These are phyloP conservation scores for Mechanitis messenoides DNA, from an alignment of 2,888 invertebrate species.

Conservation along the genomic window DNA sequence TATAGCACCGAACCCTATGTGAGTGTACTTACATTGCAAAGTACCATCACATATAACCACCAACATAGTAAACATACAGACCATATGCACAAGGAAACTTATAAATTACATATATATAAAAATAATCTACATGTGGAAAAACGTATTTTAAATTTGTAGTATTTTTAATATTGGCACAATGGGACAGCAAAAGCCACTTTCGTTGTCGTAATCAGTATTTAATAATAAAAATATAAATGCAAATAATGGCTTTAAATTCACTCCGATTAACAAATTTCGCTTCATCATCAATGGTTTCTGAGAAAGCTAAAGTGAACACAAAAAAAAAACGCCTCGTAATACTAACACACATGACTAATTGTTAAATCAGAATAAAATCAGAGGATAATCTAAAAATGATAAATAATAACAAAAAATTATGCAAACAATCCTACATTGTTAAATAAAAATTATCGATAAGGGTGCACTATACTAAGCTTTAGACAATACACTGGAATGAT, in stretches of 20 bases:
- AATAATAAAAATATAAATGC: conserved; percentile 69
- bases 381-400: conserved; percentile 51
- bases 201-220: conserved; percentile 47
- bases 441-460: conserved; percentile 51
- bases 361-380: conserved; percentile 34
- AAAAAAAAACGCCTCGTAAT: conserved; percentile 12
- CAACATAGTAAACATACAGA: conserved; percentile 36
- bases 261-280: conserved; percentile 45
- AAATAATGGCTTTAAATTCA: conserved; percentile 68
- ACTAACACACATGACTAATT: conserved; percentile 35
- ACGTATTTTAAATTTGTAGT: conserved; percentile 25
- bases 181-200: conserved; percentile 47
- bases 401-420: conserved; percentile 62
- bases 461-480: conserved; percentile 70
- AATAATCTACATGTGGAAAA: conserved; percentile 31
- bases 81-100: conserved; percentile 31
- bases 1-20: conserved; percentile 67
- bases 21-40: conserved; percentile 53
- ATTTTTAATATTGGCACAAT: conserved; percentile 52
- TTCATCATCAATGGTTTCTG: conserved; percentile 18
- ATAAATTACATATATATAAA: conserved; percentile 14
- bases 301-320: conserved; percentile 24
- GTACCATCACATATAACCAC: conserved; percentile 53
- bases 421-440: conserved; percentile 48
- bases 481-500: conserved; percentile 75